Base-by-base conservation (phyloP, 2,113 vertebrate genomes). In the Seriola quinqueradiata region DNA sequence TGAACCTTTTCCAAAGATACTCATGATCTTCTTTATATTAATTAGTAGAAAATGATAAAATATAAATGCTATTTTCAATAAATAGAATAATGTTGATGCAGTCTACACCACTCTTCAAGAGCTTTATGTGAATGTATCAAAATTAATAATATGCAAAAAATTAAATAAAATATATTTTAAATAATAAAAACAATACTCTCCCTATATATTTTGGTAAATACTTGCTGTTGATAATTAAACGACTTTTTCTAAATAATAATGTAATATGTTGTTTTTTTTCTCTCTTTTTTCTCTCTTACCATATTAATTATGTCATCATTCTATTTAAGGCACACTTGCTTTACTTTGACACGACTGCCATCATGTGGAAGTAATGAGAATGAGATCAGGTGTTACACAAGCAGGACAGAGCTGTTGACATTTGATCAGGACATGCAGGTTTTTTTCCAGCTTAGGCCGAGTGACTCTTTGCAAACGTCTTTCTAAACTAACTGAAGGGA, bases 161-260 rank as follows among this genome's bases (percentile, higher is more conserved):
- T 77, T 1, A 42, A 85, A 81, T 77, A 64, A 79, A 87, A 87
- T 78, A 8, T 80, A 57, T 82, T 86, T 91, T 46, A 17, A 68
- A 76, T 65, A 1, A n/a, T 38, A 57, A 16, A 34, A 16, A 34
- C 0, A 55, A 48, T 54, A 40, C 19, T 8, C 1, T 63, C 52
- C 21, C 6, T 57, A 1, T 11, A 23, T 75, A 38, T 65, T 57
- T 82, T 75, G 1, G 50, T 67, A 0, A 38, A 16, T 8, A 23
- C 1, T 5, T 46, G 19, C 46, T 58, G 6, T 8, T 52, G 8
- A 52, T 21, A 52, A n/a, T 52, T 8, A 52, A 52, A 52, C 7
- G 19, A 52, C 50, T 55, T 16, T 42, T 7, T 65, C 8, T 4
- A 58, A 16, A 58, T 2, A 5, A 25, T 8, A 10, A 25, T 12